Evolutionary conservation across 2,113 vertebrate genomes (phyloP).

Genomic region (Ovibos moschatus): DNA sequence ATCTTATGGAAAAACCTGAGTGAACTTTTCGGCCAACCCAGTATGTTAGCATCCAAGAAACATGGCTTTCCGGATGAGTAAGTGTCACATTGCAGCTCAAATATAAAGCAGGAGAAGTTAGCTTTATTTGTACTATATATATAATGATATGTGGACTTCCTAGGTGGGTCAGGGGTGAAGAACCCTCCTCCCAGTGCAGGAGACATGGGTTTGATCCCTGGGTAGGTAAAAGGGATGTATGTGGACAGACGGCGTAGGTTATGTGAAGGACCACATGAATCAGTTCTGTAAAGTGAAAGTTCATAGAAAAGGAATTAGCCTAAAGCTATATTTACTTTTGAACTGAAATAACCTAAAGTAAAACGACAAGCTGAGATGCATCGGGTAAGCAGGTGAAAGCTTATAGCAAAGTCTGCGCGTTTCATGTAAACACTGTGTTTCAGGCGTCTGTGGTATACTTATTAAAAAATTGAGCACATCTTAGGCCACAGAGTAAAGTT

Average conservation of each 20-base stretch:
- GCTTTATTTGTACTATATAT: rapidly evolving
- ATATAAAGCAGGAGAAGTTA: background rate
- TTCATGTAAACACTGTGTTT: background rate
- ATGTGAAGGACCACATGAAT: background rate
- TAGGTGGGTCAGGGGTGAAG: background rate
- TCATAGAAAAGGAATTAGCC: background rate
- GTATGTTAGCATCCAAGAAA: background rate
- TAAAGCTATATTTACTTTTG: background rate
- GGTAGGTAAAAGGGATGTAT: background rate
- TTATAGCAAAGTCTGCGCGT: background rate
- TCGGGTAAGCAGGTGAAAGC: background rate
- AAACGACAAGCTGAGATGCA: background rate
- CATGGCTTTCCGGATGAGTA: background rate
- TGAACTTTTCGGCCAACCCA: background rate
- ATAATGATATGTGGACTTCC: background rate
- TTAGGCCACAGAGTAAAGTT: background rate
- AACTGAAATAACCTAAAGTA: background rate
- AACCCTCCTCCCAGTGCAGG: background rate
- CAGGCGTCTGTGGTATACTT: background rate
- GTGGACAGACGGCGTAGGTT: background rate
- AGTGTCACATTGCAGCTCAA: background rate
- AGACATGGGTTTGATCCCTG: background rate
- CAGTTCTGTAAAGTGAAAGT: background rate
- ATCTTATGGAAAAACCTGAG: background rate
- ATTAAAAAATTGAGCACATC: background rate